Base-by-base conservation (phyloP, 2,888 invertebrate species). In the Stenolophus ochropezus region DNA sequence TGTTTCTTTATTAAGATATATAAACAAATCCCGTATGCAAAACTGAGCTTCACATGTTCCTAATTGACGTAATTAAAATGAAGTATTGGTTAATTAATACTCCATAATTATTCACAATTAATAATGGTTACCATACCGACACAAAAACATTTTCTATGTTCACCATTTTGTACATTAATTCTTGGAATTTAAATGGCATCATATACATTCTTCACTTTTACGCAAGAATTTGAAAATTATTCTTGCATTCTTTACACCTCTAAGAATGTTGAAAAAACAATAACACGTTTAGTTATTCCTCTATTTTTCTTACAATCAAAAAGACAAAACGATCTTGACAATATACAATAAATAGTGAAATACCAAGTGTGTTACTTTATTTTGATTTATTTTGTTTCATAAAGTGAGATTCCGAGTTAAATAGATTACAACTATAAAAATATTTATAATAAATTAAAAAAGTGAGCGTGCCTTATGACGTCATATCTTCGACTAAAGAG, bases 1-100 rank as follows among this genome's bases (percentile, higher is more conserved):
- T 61, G 61, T 61, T 25, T 61, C 14, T 61, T 61, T 61, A 61
- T 61, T 61, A 61, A 61, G 61, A 23, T 61, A 61, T n/a, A n/a
- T 61, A 61, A 61, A 25, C 20, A 56, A 61, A 61, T 25, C n/a
- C 11, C 23, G 21, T 51, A 51, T 51, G 56, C 21, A 56, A 18
- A 11, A 20, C 21, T 61, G 14, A 23, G 25, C 61, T 23, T 61
- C 21, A 25, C 61, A 61, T 61, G 25, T 14, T 61, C 23, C 61
- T 61, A 61, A 61, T 61, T 61, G 61, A 61, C 14, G 61, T 61
- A 61, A 61, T 61, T 61, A 61, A 23, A 61, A 61, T 61, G 61
- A 61, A 61, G 61, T 61, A 61, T 61, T 11, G 61, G 61, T n/a
- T 61, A 61, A 61, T 61, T 61, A 61, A 61, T 61, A 61, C 23